Percentiles rank a stretch among this genome's conserved stretches.
Conservation (phyloP, 2,888 invertebrate species). For the Hemithea aestivaria region DNA sequence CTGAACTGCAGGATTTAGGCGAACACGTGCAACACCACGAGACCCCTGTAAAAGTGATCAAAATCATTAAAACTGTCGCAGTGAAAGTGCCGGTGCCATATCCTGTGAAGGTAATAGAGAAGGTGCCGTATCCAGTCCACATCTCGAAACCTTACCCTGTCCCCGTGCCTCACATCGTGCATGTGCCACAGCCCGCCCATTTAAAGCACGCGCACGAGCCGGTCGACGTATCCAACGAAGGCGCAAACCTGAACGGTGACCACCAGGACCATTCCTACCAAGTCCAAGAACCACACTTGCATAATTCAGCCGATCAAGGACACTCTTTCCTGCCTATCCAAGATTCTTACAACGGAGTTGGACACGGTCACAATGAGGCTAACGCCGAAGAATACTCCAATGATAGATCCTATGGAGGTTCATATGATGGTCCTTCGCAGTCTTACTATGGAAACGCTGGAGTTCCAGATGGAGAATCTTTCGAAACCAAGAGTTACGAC, state of each 20-base stretch:
- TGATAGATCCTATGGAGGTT: slow-evolving; percentile 35
- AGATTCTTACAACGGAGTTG: slow-evolving; percentile 41
- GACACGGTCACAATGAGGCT: slow-evolving; percentile 36
- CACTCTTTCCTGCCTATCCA: slow-evolving; percentile 34
- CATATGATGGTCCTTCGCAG: slow-evolving; percentile 44
- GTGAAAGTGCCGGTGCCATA: slow-evolving; percentile 85
- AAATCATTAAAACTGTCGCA: slow-evolving; percentile 83
- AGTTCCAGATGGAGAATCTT: slow-evolving; percentile 54
- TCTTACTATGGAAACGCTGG: slow-evolving; percentile 50
- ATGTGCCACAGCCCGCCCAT: slow-evolving; percentile 73
- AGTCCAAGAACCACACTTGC: slow-evolving; percentile 44
- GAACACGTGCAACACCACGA: slow-evolving; percentile 72
- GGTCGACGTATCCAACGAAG: slow-evolving; percentile 25
- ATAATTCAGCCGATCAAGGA: slow-evolving; percentile 30
- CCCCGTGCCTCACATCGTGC: slow-evolving; percentile 80
- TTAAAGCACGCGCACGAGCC: slow-evolving; percentile 38
- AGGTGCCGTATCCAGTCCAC: slow-evolving; percentile 80
- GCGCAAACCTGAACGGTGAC: slow-evolving; percentile 28
- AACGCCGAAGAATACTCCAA: slow-evolving; percentile 42
- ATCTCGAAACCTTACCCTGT: slow-evolving; percentile 81
- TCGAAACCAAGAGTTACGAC: slow-evolving; percentile 64
- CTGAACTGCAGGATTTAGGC: slow-evolving; percentile 65
- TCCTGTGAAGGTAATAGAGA: slow-evolving; percentile 82
- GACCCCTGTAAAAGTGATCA: slow-evolving; percentile 82
- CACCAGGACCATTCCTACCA: slow-evolving; percentile 39